phyloP scores from a whole-genome alignment of 2,888 invertebrate genomes.

The Ferrisia virgata region DNA sequence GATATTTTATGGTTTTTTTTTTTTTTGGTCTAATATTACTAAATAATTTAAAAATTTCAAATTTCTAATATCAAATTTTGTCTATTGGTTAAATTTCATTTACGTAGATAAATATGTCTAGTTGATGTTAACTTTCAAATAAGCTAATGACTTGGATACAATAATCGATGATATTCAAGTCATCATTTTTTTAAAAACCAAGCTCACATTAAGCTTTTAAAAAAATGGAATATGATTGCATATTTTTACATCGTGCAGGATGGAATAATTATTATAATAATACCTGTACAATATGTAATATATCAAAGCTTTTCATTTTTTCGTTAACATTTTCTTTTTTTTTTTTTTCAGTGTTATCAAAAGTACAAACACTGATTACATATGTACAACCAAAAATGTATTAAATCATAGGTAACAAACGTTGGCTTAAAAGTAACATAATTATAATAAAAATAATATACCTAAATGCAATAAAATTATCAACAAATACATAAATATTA shows the following conservation, averaged over 20 bases:
- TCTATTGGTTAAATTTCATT: no score
- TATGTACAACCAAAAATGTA: neutral
- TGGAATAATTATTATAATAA: neutral
- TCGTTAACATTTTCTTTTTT: neutral
- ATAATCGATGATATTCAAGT: neutral
- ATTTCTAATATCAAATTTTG: neutral
- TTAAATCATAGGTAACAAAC: conserved; percentile 1
- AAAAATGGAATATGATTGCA: neutral
- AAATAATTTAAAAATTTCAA: no score
- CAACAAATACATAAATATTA: neutral
- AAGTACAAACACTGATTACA: neutral
- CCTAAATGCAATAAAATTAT: neutral
- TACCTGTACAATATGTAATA: neutral
- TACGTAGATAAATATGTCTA: no score
- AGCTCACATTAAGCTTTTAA: neutral
- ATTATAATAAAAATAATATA: neutral
- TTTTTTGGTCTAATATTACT: no score
- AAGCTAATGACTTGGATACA: neutral
- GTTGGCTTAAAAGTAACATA: neutral
- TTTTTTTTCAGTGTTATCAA: neutral
- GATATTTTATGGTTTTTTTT: neutral
- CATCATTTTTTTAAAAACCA: neutral
- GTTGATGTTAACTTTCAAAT: neutral
- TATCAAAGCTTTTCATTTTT: neutral
- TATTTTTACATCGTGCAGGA: neutral